These are phyloP conservation scores for Dendrocincla tyrannina DNA, from an alignment of 2,797 vertebrate genomes.

Conservation along the genomic window DNA sequence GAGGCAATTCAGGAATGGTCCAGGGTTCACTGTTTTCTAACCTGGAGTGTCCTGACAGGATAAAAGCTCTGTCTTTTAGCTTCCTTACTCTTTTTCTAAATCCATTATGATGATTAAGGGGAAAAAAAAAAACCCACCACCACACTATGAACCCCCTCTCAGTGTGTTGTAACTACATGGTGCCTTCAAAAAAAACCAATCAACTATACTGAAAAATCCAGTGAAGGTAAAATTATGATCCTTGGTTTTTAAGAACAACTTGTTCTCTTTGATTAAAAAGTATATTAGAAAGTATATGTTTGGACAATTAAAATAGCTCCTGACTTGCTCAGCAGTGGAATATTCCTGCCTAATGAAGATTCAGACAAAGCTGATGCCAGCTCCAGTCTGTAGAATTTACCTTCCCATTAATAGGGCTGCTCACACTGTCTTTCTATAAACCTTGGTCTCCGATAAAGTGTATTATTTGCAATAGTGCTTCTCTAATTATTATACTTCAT, in stretches of 20 bases:
- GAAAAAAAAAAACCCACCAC: rapidly evolving
- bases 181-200: not conserved
- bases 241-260: not conserved
- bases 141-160: not conserved
- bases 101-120: not conserved
- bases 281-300: not conserved
- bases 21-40: not conserved
- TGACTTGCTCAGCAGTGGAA: not conserved
- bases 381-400: not conserved
- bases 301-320: not conserved
- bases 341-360: not conserved
- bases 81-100: not conserved
- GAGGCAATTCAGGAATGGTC: not conserved
- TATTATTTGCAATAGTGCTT: slow-evolving; percentile 36
- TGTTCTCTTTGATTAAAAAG: not conserved
- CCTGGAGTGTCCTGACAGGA: not conserved
- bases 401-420: not conserved
- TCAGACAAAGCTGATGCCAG: not conserved
- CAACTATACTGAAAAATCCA: not conserved
- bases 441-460: not conserved
- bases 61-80: not conserved
- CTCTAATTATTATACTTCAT: slow-evolving; percentile 5
- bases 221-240: not conserved
- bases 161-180: not conserved
- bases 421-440: not conserved